Conservation (phyloP, 2,888 invertebrate genomes). For the Mimachlamys varia region DNA sequence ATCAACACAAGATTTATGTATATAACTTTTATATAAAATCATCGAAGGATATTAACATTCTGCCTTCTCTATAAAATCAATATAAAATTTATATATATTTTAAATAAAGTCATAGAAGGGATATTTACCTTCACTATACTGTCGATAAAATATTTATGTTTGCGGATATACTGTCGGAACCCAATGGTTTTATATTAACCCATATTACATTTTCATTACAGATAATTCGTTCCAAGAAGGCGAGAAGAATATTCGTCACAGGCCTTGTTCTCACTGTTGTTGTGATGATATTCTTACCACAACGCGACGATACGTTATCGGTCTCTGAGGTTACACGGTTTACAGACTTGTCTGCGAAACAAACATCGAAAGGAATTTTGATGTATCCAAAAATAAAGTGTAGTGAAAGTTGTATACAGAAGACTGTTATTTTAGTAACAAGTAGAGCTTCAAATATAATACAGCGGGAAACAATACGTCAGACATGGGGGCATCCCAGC, state of each 20-base stretch:
- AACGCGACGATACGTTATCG: not conserved
- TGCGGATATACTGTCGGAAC: too few relatives aligned
- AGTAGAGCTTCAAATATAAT: not conserved
- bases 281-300: not conserved
- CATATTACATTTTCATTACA: not conserved
- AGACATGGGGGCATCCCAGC: not conserved
- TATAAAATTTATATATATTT: too few relatives aligned
- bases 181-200: too few relatives aligned
- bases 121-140: too few relatives aligned
- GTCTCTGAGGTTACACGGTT: not conserved
- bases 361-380: not conserved
- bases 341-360: not conserved
- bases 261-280: not conserved
- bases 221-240: not conserved
- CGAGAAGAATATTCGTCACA: not conserved
- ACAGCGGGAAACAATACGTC: not conserved
- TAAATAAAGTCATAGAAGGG: too few relatives aligned
- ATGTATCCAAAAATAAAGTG: not conserved
- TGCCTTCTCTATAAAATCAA: too few relatives aligned
- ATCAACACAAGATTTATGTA: too few relatives aligned
- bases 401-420: not conserved
- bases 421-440: not conserved
- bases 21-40: too few relatives aligned
- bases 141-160: too few relatives aligned
- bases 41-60: too few relatives aligned